Evolutionary conservation across 1,140 invertebrate genomes (phyloP).

Genomic region (Andrena cerasifolii): DNA sequence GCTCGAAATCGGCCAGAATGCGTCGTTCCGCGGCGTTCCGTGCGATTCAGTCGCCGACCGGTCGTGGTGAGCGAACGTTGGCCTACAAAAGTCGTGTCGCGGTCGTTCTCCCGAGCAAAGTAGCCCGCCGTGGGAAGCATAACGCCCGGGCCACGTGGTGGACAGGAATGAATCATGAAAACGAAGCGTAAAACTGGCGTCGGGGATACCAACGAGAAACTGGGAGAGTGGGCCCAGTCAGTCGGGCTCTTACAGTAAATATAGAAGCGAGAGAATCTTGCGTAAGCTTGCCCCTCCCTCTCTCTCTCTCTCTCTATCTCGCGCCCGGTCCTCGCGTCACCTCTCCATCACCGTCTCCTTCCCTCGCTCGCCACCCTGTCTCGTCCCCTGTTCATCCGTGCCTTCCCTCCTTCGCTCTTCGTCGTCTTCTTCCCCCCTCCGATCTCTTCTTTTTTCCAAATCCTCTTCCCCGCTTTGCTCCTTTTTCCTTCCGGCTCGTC

Average conservation of each 20-base stretch:
- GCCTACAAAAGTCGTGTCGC: constrained; percentile 39
- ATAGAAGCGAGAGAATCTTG: constrained; percentile 58
- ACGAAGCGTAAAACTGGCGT: constrained; percentile 55
- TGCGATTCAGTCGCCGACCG: constrained; percentile 14
- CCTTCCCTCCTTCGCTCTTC: too few relatives aligned
- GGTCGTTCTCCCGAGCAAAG: constrained; percentile 20
- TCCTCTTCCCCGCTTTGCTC: not conserved
- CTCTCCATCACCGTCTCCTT: not conserved
- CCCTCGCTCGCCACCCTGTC: not conserved
- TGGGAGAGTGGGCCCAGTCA: not conserved
- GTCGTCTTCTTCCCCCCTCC: not conserved
- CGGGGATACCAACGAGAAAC: constrained; percentile 39
- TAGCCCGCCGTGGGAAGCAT: constrained; percentile 35
- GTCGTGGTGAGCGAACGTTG: constrained; percentile 19
- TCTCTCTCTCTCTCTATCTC: not conserved
- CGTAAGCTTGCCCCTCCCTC: constrained; percentile 40
- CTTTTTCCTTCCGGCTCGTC: constrained; percentile 13
- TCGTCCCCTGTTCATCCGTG: too few relatives aligned
- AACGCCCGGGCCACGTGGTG: constrained; percentile 50
- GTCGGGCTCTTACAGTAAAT: constrained; percentile 47
- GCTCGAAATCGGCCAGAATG: not conserved
- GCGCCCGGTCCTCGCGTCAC: not conserved
- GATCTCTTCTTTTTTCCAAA: not conserved
- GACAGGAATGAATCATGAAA: constrained; percentile 55
- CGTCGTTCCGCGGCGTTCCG: constrained; percentile 11